phyloP scores from a whole-genome alignment of 2,113 vertebrate species.

The Thoracochromis brauschi region DNA sequence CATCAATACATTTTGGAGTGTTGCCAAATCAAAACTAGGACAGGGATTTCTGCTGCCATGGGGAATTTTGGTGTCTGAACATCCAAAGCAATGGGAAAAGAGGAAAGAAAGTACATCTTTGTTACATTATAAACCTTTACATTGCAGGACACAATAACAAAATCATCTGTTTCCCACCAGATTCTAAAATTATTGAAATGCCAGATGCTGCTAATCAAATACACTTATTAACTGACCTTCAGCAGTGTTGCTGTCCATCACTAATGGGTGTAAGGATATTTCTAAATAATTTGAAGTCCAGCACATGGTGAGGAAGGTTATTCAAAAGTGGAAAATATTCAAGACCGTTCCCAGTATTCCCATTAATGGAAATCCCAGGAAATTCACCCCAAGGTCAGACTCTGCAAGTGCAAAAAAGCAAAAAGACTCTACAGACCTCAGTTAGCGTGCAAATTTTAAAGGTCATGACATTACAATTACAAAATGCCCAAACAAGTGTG shows the following conservation, averaged over 20 bases:
- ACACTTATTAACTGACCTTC: not conserved
- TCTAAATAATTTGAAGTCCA: not conserved
- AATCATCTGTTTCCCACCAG: not conserved
- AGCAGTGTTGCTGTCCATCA: not conserved
- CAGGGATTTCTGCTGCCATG: not conserved
- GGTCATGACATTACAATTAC: rapidly evolving
- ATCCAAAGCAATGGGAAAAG: not conserved
- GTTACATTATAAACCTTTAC: not conserved
- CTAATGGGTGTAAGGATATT: not conserved
- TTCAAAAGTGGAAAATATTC: not conserved
- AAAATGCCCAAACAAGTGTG: not conserved
- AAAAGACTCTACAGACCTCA: not conserved
- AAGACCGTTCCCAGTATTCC: not conserved
- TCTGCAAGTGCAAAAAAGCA: not conserved
- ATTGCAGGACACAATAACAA: not conserved
- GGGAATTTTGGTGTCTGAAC: rapidly evolving
- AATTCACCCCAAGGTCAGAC: not conserved
- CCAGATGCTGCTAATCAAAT: not conserved
- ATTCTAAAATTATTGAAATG: not conserved
- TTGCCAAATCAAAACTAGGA: not conserved
- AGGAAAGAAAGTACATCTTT: not conserved
- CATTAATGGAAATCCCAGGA: not conserved
- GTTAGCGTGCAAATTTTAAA: not conserved
- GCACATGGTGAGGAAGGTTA: not conserved
- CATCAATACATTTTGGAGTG: not conserved